Evolutionary conservation across 2,113 vertebrate species (phyloP).

Genomic region (Melierax canorus): DNA sequence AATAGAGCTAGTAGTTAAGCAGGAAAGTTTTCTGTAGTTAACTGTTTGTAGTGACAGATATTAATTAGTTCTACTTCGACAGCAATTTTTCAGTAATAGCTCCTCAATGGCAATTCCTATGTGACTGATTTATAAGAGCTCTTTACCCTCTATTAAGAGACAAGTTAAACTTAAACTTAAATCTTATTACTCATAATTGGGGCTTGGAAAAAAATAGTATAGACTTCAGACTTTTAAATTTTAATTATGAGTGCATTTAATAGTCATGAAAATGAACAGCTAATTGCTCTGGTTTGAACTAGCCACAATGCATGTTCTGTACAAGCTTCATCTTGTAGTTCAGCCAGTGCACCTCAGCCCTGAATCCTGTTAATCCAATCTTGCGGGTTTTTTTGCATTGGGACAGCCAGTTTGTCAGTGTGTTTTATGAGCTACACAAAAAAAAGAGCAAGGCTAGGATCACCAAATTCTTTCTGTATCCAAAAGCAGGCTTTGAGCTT

Average conservation of each 20-base stretch:
- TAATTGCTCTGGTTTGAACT: conserved; percentile 51
- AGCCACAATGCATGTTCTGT: background rate
- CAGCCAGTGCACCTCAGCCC: background rate
- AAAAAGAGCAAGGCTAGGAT: background rate
- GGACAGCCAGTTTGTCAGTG: background rate
- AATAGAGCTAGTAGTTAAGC: conserved; percentile 60
- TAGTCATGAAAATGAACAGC: conserved; percentile 51
- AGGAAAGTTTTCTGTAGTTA: conserved; percentile 63
- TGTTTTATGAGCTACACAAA: conserved; percentile 5
- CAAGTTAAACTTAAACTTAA: conserved; percentile 76
- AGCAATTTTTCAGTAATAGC: conserved; percentile 59
- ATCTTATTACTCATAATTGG: conserved; percentile 74
- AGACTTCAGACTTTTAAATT: conserved; percentile 71
- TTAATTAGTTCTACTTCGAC: conserved; percentile 74
- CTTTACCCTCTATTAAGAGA: conserved; percentile 79
- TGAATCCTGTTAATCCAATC: background rate
- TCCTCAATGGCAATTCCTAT: conserved; percentile 63
- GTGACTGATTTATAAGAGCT: conserved; percentile 75
- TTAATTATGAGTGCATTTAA: conserved; percentile 70
- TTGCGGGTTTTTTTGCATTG: background rate
- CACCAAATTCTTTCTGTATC: background rate
- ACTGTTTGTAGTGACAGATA: conserved; percentile 66
- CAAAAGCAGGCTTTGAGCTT: background rate
- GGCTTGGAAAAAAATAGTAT: conserved; percentile 61
- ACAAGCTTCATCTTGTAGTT: background rate